Conservation (phyloP, 2,113 vertebrate genomes). For the Todiramphus chloris region DNA sequence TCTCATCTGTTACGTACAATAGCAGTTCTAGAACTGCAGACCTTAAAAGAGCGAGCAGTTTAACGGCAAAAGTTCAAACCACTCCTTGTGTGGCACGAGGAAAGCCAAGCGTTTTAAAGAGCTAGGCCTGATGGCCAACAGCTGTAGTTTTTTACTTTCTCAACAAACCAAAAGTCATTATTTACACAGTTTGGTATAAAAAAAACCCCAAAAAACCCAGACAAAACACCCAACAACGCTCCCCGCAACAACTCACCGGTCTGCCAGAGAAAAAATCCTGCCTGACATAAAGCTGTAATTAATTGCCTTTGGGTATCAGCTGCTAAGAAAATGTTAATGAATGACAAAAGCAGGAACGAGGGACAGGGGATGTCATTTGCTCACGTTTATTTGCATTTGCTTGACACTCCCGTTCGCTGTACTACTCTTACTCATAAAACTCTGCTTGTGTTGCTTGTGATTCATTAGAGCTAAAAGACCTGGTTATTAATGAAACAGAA, state of each 20-base stretch:
- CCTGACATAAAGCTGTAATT: slow-evolving; percentile 21
- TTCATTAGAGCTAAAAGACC: slow-evolving; percentile 46
- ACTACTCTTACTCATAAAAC: background rate
- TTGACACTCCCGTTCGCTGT: background rate
- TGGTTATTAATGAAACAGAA: slow-evolving; percentile 64
- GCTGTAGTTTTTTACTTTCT: slow-evolving; percentile 39
- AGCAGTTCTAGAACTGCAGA: background rate
- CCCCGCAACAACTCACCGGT: background rate
- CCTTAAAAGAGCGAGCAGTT: background rate
- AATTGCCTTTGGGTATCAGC: slow-evolving; percentile 24
- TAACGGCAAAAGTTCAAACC: background rate
- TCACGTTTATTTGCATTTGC: slow-evolving; percentile 21
- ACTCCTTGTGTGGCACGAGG: background rate
- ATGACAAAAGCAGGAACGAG: background rate
- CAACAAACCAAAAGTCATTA: slow-evolving; percentile 42
- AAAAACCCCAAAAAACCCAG: background rate
- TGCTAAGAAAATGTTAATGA: slow-evolving; percentile 48
- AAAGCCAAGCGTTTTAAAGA: background rate
- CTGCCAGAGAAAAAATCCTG: slow-evolving; percentile 37
- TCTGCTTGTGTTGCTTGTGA: background rate
- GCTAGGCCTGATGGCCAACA: slow-evolving; percentile 7
- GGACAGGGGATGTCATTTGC: slow-evolving; percentile 35
- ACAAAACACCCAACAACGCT: background rate
- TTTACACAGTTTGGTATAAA: background rate
- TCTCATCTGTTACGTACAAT: background rate